Evolutionary conservation across 2,888 invertebrate species (phyloP), one percentile per base, ranked within the genome.

Genomic region (Patella depressa): DNA sequence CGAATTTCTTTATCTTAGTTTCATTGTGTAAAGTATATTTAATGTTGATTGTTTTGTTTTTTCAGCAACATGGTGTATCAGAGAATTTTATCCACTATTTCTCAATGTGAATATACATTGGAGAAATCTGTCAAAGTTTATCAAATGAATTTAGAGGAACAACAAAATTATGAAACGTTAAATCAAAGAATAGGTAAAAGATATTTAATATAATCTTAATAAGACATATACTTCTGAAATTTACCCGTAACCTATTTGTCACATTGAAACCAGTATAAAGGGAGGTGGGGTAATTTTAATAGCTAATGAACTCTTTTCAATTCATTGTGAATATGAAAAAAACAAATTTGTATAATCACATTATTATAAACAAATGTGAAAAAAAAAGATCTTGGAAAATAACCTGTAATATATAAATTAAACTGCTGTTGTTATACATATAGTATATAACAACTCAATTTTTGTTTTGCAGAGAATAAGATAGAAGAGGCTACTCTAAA

Each of bases 71-170:
- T 94, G 53, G 94, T 95, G 65, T 95, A 95, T 83, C 96, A 97
- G 88, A 94, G 96, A 82, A 94, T 98, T 93, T 91, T 97, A 74
- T 95, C 95, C 0, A 96, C 96, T 89, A 91, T 98, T 74, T 95
- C 95, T 0, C 96, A 97, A 89, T 96, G 97, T 89, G 97, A 98
- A 91, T 96, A 96, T 92, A 95, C 96, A 0, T 95, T 96, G 72
- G 94, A 94, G 80, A 96, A 97, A 90, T 96, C 97, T 0, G 94
- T 95, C 75, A 92, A 95, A 29, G 95, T 95, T 0, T 94, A 95
- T 3, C 94, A 94, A 87, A 96, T 97, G 95, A 96, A 96, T 92
- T 93, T 95, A n/a, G 94, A 95, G 29, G 97, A 97, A 89, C 93
- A 96, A 74, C 93, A 95, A 78, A 96, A 96, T 88, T 98, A 98